A percentile compares a stretch with the other conserved stretches of the same genome.
phyloP scores from a whole-genome alignment of 2,113 vertebrate genomes.

The Xenopus tropicalis region DNA sequence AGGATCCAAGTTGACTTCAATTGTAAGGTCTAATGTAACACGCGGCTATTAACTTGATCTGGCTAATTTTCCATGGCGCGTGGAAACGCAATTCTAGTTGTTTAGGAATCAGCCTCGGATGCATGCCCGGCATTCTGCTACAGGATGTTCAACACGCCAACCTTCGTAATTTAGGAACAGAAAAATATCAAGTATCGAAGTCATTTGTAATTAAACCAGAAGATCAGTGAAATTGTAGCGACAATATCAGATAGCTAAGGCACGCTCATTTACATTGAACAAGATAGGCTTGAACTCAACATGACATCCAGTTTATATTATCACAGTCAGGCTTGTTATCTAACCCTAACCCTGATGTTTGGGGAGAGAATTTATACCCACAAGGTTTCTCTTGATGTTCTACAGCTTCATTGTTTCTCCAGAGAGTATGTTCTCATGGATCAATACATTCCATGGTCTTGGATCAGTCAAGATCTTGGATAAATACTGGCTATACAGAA shows the following conservation, averaged over 20 bases:
- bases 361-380: no score
- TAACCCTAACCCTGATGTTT: no score
- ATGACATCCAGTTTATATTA: constrained; percentile 12
- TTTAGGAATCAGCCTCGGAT: background rate
- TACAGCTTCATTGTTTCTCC: background rate
- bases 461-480: no score
- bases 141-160: constrained; percentile 16
- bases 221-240: constrained; percentile 35
- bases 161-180: constrained; percentile 4
- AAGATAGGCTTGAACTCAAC: constrained; percentile 26
- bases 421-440: no score
- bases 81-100: background rate
- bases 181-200: constrained; percentile 33
- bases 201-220: constrained; percentile 32
- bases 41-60: no score
- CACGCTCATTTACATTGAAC: constrained; percentile 24
- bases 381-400: background rate
- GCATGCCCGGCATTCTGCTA: background rate
- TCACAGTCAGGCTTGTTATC: no score
- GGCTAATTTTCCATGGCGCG: background rate
- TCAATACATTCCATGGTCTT: no score
- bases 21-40: no score
- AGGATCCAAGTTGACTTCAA: no score
- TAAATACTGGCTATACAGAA: no score
- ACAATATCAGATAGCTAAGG: constrained; percentile 25